Base-by-base conservation (phyloP, 2,797 vertebrate species). In the Catamblyrhynchus diadema region DNA sequence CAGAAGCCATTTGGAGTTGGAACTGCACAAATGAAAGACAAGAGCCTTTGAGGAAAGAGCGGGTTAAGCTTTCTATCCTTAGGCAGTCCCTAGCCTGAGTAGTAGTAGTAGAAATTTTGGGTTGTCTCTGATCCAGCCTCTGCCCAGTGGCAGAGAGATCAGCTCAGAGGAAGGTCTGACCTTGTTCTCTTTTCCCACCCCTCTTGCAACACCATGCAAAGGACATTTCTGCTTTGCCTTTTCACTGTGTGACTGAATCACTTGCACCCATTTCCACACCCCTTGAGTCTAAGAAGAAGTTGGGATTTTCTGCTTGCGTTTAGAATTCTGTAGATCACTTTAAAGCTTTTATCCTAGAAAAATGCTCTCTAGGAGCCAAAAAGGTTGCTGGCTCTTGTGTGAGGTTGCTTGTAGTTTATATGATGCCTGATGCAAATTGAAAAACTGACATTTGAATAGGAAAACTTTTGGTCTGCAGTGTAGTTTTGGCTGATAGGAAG, bases 401-500 rank as follows among this genome's bases (percentile, higher is more conserved):
- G 64, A 62, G 6, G 53, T 54, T 87, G 50, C 48, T 12, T 18
- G 24, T 50, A 24, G 28, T 92, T 86, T 92, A 66, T 74, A 51
- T 27, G 60, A 47, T 62, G 62, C 41, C 59, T 62, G 42, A 69
- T 83, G 67, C 21, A 78, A 94, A 74, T 1, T 33, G 50, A 59
- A 94, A 89, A 67, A 37, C 56, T 59, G 25, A 93, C 22, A 2
- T 53, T 70, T 79, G 56, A 84, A 44, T 23, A 51, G 44, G n/a
- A 30, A 60, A 81, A 39, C 19, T 90, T 92, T 67, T 82, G 75
- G 72, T 83, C 81, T 92, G 25, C 70, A 45, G 62, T 60, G 69
- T 66, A 62, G 30, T 9, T 70, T 88, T 95, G 95, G 80, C 85
- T 88, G 80, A 42, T 75, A 70, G 66, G 12, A 47, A 86, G 56